Percentiles rank a stretch among this genome's conserved stretches.
These are phyloP conservation scores for Syrmaticus mikado DNA, from an alignment of 2,113 vertebrate genomes.

Conservation along the genomic window DNA sequence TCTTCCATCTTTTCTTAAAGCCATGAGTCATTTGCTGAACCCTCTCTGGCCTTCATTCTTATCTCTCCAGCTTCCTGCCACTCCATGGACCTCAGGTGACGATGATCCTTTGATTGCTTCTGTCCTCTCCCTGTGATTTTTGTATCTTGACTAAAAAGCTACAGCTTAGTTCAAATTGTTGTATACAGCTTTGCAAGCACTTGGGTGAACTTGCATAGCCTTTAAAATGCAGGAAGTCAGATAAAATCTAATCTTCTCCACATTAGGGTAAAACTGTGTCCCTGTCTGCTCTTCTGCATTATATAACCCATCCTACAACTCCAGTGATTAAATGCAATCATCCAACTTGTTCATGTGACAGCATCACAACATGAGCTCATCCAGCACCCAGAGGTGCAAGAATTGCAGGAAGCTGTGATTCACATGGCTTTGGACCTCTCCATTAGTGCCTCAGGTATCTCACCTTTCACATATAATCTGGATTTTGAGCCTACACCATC, in stretches of 20 bases:
- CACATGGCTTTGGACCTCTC: background rate
- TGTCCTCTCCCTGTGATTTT: background rate
- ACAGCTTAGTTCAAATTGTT: background rate
- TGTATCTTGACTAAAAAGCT: background rate
- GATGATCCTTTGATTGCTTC: background rate
- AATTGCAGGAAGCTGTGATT: background rate
- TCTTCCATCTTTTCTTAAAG: constrained; percentile 8
- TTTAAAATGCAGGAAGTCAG: background rate
- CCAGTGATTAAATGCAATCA: background rate
- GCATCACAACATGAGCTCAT: background rate
- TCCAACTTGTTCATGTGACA: background rate
- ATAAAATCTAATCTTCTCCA: background rate
- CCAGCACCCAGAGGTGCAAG: background rate
- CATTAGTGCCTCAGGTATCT: background rate
- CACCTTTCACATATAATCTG: background rate
- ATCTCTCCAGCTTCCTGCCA: constrained; percentile 11
- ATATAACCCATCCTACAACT: background rate
- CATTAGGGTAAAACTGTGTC: background rate
- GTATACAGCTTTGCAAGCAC: background rate
- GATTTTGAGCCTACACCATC: background rate
- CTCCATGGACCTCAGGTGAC: background rate
- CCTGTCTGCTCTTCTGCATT: background rate
- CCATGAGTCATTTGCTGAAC: background rate
- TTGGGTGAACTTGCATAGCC: background rate
- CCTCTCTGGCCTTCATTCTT: background rate